Base-by-base conservation (phyloP, 92 coral and sea anemone species). In the Actinernus sp. region DNA sequence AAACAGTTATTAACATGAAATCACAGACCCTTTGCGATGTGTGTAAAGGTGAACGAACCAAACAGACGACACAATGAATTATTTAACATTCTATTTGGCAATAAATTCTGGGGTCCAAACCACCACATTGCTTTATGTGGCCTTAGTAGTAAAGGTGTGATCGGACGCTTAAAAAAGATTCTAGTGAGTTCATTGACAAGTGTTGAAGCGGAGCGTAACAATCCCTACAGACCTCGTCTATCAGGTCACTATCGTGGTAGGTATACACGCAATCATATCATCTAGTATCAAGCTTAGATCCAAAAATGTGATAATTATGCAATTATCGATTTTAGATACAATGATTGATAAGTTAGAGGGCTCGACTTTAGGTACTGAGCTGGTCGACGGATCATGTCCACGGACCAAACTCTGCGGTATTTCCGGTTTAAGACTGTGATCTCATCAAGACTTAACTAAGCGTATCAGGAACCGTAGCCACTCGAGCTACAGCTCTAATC, bases 321-420 rank as follows among this genome's bases (percentile, higher is more conserved):
- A 90, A 90, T 90, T 90, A 90, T 90, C 97, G 92, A 86, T 90
- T 90, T 90, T 82, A 91, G 93, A 91, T 91, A 88, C 88, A 66
- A 59, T 77, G 95, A 83, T 82, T 82, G 93, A 87, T 88, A 91
- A 91, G 97, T 82, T 58, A 78, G 65, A 75, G 74, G 79, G 28
- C 40, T 49, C 81, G 90, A 83, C 82, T 73, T 81, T 49, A 68
- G 82, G 74, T 49, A 48, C 45, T 68, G 77, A 87, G 74, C 83
- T 68, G 62, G 69, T 47, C 78, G 26, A 41, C 23, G 30, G 34
- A 70, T 70, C 78, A 70, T 44, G 67, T 70, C 78, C 78, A 54
- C 32, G 36, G 31, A 55, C 19, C 54, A 37, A 65, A 68, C 65
- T 54, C 77, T 26, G 38, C 69, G 92, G 92, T 73, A 90, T 90